Base-by-base conservation (phyloP, 2,113 vertebrate genomes). In the Anas platyrhynchos region DNA sequence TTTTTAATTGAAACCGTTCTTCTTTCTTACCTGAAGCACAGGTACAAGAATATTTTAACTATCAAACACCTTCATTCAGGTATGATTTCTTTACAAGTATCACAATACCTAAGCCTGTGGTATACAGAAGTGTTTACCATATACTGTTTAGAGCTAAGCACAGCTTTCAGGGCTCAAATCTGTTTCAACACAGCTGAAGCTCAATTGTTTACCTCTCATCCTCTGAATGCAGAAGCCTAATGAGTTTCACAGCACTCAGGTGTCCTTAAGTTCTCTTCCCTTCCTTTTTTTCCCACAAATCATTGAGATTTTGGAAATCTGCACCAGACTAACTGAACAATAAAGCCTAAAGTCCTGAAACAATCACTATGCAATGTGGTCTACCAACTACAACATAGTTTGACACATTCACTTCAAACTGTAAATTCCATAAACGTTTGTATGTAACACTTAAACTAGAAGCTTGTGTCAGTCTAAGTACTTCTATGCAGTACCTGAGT, bases 111-210 rank as follows among this genome's bases (percentile, higher is more conserved):
- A 6, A 75, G 12, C 16, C 36, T 1, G 4, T 0, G 54, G 22
- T 27, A 90, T 2, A 72, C 0, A 15, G 26, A 66, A 38, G 2
- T 0, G 0, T 7, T 25, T 32, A 68, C 13, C 14, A 34, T 17
- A 11, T 3, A 7, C 9, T 9, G 8, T 7, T 32, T 38, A 61
- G 5, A 87, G 15, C 11, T 7, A 74, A 43, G 5, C 1, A 50
- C 4, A 20, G 7, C 72, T 27, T 76, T 20, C 11, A 68, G 7
- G 4, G 17, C 32, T 84, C n/a, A 59, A n/a, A 54, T 14, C 9
- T 55, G 26, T 16, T 72, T 84, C 15, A n/a, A 29, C 22, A 32
- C 0, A 4, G 74, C 52, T 72, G 86, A 48, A 91, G 6, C 31
- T 59, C 55, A 32, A 8, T 6, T 56, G 21, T 16, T 93, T n/a